phyloP scores from a whole-genome alignment of 2,888 invertebrate genomes.

The Drosophila hawaiiensis region DNA sequence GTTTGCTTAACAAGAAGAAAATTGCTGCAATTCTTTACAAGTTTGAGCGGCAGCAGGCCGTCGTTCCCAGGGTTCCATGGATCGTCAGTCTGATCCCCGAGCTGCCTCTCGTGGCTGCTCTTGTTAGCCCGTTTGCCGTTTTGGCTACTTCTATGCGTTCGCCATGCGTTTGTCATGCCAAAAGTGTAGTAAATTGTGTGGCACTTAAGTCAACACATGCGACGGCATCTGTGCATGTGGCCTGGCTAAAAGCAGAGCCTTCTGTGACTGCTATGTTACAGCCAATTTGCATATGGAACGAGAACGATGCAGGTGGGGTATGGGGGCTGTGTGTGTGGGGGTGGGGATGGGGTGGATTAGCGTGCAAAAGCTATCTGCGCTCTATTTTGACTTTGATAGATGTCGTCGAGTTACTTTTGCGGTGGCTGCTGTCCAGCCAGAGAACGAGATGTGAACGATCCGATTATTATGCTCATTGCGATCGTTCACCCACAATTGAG shows the following conservation, averaged over 20 bases:
- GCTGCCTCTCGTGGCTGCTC: constrained; percentile 40
- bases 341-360: constrained; percentile 2
- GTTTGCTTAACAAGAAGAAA: constrained; percentile 84
- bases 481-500: constrained; percentile 37
- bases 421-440: constrained; percentile 16
- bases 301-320: background rate
- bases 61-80: constrained; percentile 47
- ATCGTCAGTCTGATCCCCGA: background rate
- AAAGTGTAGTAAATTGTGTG: constrained; percentile 84
- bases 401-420: constrained; percentile 71
- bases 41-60: constrained; percentile 56
- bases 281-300: constrained; percentile 73
- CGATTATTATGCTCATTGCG: constrained; percentile 39
- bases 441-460: constrained; percentile 39
- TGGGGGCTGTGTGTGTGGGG: background rate
- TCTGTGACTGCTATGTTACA: constrained; percentile 33
- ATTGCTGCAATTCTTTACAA: constrained; percentile 83
- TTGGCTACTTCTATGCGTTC: constrained; percentile 71
- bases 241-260: constrained; percentile 28
- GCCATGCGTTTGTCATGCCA: constrained; percentile 82
- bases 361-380: constrained; percentile 67
- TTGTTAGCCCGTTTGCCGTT: constrained; percentile 48
- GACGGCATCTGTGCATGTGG: constrained; percentile 52
- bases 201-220: constrained; percentile 80
- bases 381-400: constrained; percentile 85